A percentile compares a stretch with the other conserved stretches of the same genome.
These are phyloP conservation scores for Pimephales promelas DNA, from an alignment of 2,113 vertebrate species.

Conservation along the genomic window DNA sequence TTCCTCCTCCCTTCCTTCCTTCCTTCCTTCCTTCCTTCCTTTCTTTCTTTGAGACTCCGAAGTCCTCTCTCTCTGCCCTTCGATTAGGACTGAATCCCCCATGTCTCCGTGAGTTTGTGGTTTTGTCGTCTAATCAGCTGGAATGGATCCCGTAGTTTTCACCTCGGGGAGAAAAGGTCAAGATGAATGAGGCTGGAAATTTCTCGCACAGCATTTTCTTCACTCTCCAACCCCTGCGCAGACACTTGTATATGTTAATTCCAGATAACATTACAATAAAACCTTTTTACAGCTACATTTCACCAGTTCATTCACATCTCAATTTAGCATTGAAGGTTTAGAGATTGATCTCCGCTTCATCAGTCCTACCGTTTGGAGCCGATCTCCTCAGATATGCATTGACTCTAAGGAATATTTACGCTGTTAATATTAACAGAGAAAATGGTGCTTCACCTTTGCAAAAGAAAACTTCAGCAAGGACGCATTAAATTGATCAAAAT, in stretches of 20 bases:
- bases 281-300: not conserved
- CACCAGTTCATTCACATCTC: not conserved
- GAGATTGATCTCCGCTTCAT: not conserved
- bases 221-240: not conserved
- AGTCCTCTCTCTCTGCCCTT: not conserved
- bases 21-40: not conserved
- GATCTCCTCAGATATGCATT: not conserved
- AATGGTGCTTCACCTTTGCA: not conserved
- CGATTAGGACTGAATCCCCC: not conserved
- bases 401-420: not conserved
- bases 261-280: not conserved
- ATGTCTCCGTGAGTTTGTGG: conserved; percentile 10
- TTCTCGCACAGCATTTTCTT: not conserved
- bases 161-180: conserved; percentile 35
- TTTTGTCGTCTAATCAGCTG: conserved; percentile 24
- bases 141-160: conserved; percentile 33
- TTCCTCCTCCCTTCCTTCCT: not conserved
- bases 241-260: conserved; percentile 7
- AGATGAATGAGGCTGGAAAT: conserved; percentile 3
- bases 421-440: not conserved
- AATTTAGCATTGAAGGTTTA: not conserved
- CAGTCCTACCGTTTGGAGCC: not conserved
- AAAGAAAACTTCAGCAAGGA: not conserved
- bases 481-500: not conserved
- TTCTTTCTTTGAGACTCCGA: not conserved